Conservation (phyloP, 1,140 invertebrate genomes). For the Drosophila nigromelanica region DNA sequence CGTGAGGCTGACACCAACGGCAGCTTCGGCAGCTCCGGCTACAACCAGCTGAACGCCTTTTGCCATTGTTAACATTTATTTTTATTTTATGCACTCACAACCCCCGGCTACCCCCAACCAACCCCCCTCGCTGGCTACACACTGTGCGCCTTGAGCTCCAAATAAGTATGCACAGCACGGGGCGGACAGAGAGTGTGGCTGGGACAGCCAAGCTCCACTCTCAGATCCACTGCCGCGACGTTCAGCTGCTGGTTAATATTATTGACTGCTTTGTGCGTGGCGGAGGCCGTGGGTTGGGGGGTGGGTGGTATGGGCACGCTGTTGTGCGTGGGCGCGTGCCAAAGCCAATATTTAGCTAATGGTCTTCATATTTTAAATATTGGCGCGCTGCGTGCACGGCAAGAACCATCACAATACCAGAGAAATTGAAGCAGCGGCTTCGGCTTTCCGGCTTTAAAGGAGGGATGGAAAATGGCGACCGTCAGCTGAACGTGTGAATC, state of each 20-base stretch:
- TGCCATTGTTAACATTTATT: conserved; percentile 80
- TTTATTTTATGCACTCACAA: conserved; percentile 80
- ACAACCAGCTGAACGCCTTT: conserved; percentile 70
- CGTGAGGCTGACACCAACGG: conserved; percentile 66
- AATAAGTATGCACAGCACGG: conserved; percentile 82
- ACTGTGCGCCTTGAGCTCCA: conserved; percentile 67
- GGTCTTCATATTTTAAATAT: conserved; percentile 82
- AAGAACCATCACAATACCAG: too few species aligned
- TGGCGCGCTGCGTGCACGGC: conserved; percentile 42
- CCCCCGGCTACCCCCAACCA: background rate
- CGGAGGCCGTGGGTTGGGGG: background rate
- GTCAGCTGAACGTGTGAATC: conserved; percentile 32
- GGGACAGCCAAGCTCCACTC: conserved; percentile 25
- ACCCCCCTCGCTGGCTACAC: conserved; percentile 1
- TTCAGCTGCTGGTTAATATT: conserved; percentile 70
- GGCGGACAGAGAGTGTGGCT: conserved; percentile 26
- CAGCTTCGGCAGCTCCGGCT: conserved; percentile 32
- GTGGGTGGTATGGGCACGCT: background rate
- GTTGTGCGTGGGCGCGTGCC: conserved; percentile 66
- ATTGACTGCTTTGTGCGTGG: conserved; percentile 64
- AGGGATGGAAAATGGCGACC: background rate
- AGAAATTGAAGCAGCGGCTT: background rate
- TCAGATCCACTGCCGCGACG: conserved; percentile 30
- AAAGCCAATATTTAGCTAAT: conserved; percentile 82
- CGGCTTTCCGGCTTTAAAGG: conserved; percentile 6